Evolutionary conservation across 2,113 vertebrate genomes (phyloP), one percentile per base, ranked within the genome.

Genomic region (Euleptes europaea): DNA sequence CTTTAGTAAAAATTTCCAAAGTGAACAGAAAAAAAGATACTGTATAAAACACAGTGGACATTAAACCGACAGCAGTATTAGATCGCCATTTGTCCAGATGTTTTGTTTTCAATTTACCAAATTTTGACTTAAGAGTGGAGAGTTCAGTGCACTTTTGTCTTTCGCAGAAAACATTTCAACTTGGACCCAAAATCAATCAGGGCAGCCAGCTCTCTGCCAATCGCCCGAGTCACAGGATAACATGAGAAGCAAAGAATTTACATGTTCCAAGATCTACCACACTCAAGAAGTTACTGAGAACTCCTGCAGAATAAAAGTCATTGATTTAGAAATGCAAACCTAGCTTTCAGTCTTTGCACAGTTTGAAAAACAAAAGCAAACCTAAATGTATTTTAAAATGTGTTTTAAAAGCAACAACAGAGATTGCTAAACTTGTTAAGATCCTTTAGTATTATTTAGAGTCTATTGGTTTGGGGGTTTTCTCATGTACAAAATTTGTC

Each of bases 41-140:
- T 97, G 97, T 97, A 98, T 97, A 98, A 98, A 99, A 98, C 96
- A 98, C 96, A 98, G 97, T 95, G 97, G 94, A 97, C 96, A 97
- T 97, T 97, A 96, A 98, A 97, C 96, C 88, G 94, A 98, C 98
- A 98, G 97, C 97, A 98, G 97, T 97, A 97, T 95, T 97, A 93
- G 93, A 94, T 95, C 94, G 96, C 93, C 72, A 89, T 94, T 51
- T 95, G 94, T 94, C 94, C 95, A 91, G 94, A 96, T 97, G 94
- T 95, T 93, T 82, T 66, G 95, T 94, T 95, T 95, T 95, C n/a
- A 91, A 92, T 94, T 96, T 97, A 98, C 97, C 95, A 98, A 97
- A 97, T 97, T 96, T 98, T 95, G 96, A 97, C 96, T 97, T 96
- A 96, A 63, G 96, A 98, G 97, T 97, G 97, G 97, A 98, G 92